Evolutionary conservation across 2,797 vertebrate species (phyloP), one percentile per base, ranked within the genome.

Genomic region (Pangasius larnaudii): DNA sequence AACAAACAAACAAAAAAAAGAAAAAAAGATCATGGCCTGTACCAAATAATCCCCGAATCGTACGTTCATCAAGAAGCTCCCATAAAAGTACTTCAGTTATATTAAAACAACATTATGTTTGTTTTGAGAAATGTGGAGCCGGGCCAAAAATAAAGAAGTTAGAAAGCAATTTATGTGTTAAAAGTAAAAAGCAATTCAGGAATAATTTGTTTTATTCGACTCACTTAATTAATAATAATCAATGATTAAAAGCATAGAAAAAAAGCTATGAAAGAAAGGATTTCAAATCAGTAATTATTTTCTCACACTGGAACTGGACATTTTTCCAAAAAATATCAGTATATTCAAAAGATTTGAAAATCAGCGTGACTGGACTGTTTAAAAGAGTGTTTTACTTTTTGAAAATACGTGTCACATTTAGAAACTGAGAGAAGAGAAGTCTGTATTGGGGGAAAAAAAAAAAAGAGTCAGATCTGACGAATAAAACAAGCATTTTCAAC

Each of bases 201-300:
- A 81, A 84, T 65, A 18, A 56, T 63, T 74, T 56, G 22, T 77
- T 88, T 88, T 69, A 78, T 85, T 78, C 49, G 9, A 80, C 61
- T 79, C 63, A 61, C 39, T 71, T 72, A 36, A 80, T 71, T 72
- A 49, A 80, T 85, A 51, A 80, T 80, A 65, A 85, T 80, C 8
- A 22, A 53, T 51, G 53, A 61, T 30, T 49, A 84, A 58, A 88
- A 88, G 42, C 74, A 71, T 10, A 49, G 36, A 49, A 49, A 82
- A 46, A 86, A 61, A n/a, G 33, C 22, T 59, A 19, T 16, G 18
- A 16, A 7, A 3, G 6, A 8, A 49, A 56, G 56, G 22, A 3
- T 39, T 18, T 86, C 58, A 80, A n/a, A 69, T 53, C 27, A 80
- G 10, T 5, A 30, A 24, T 33, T n/a, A 69, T 36, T 22, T 77